phyloP scores from a whole-genome alignment of 2,888 invertebrate genomes.

The Acanthococcus lagerstroemiae region DNA sequence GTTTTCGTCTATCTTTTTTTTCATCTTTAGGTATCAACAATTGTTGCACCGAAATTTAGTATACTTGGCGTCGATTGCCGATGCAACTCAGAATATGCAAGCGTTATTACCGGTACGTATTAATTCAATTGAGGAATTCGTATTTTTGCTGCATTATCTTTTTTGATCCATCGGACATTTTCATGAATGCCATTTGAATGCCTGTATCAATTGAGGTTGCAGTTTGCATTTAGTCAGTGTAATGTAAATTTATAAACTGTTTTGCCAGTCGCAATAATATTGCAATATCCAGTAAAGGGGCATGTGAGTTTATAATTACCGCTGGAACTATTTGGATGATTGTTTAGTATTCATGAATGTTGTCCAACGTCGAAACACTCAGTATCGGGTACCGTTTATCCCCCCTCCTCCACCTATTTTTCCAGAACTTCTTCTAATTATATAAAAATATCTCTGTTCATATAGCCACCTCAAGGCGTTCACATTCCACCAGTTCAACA shows the following conservation, averaged over 20 bases:
- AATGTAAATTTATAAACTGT: too few relatives aligned
- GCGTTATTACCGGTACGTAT: slow-evolving; percentile 73
- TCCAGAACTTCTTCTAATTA: too few relatives aligned
- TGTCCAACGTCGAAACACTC: background rate
- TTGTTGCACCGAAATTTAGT: slow-evolving; percentile 90
- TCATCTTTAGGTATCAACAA: slow-evolving; percentile 73
- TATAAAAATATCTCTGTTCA: too few relatives aligned
- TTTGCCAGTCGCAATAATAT: too few relatives aligned
- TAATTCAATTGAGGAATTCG: too few relatives aligned
- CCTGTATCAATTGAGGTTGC: background rate
- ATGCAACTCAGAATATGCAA: slow-evolving; percentile 87
- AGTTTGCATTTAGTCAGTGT: too few relatives aligned
- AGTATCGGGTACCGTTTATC: background rate
- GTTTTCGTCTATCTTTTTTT: slow-evolving; percentile 31
- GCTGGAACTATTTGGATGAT: too few relatives aligned
- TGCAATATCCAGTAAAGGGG: too few relatives aligned
- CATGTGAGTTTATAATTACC: too few relatives aligned
- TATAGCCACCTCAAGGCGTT: slow-evolving; percentile 30
- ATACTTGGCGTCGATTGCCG: slow-evolving; percentile 92
- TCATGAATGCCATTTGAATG: background rate
- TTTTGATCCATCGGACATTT: too few relatives aligned
- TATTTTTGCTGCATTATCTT: too few relatives aligned
- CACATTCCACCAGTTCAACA: slow-evolving; percentile 17
- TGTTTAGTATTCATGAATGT: too few relatives aligned
- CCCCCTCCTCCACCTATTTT: background rate